Evolutionary conservation across 1,140 invertebrate genomes (phyloP).

Genomic region (Achroia grisella): DNA sequence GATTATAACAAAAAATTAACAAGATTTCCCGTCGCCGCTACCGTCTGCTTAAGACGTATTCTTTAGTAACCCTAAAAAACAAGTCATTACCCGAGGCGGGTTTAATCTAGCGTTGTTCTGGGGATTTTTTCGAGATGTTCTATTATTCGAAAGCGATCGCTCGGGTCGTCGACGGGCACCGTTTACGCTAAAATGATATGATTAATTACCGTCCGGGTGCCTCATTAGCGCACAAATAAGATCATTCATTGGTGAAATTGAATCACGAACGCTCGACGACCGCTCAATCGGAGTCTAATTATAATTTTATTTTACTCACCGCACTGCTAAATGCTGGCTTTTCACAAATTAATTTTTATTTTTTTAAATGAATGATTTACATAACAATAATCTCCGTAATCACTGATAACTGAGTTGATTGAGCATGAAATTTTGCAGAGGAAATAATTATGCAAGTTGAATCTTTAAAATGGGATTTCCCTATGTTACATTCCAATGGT

Average conservation of each 20-base stretch:
- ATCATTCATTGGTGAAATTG: conserved; percentile 66
- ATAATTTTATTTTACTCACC: conserved; percentile 55
- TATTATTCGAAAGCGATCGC: conserved; percentile 62
- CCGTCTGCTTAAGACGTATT: conserved; percentile 65
- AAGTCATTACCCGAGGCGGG: conserved; percentile 68
- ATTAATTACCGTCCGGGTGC: conserved; percentile 65
- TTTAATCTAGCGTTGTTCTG: conserved; percentile 63
- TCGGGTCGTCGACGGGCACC: conserved; percentile 42
- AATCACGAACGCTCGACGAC: conserved; percentile 48
- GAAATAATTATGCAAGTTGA: too few relatives aligned
- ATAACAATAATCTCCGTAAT: too few relatives aligned
- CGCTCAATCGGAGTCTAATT: conserved; percentile 57
- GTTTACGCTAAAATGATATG: conserved; percentile 68
- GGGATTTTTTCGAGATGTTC: conserved; percentile 61
- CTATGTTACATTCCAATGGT: too few relatives aligned
- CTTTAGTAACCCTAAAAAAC: conserved; percentile 69
- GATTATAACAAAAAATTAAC: conserved; percentile 41
- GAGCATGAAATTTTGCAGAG: too few relatives aligned
- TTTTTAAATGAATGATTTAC: conserved; percentile 2
- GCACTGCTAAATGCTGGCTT: conserved; percentile 32
- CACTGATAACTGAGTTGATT: too few relatives aligned
- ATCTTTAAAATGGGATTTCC: too few relatives aligned
- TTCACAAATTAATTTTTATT: too few relatives aligned
- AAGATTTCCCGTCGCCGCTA: conserved; percentile 34
- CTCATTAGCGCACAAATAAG: conserved; percentile 68